Evolutionary conservation across 2,888 invertebrate species (phyloP).

Genomic region (Acronicta alni): DNA sequence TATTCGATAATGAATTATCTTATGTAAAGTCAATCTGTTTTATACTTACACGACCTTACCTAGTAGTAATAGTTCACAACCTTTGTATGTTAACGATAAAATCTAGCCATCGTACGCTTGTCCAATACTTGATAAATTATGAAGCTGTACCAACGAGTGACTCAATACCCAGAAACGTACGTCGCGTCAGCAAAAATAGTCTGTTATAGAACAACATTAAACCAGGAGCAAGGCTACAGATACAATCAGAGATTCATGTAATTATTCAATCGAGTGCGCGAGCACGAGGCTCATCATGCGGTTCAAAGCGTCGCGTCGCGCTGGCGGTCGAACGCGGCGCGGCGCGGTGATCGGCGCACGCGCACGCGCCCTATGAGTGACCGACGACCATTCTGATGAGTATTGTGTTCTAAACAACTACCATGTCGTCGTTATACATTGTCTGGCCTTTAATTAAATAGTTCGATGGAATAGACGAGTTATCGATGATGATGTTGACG

Average conservation of each 20-base stretch:
- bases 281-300: slow-evolving; percentile 66
- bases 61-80: slow-evolving; percentile 32
- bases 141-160: slow-evolving; percentile 14
- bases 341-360: slow-evolving; percentile 23
- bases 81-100: slow-evolving; percentile 28
- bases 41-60: slow-evolving; percentile 27
- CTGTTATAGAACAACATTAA: slow-evolving; percentile 49
- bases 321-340: slow-evolving; percentile 4
- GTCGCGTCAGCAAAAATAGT: slow-evolving; percentile 32
- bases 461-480: slow-evolving; percentile 7
- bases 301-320: slow-evolving; percentile 53
- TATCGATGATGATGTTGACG: neutral
- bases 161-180: slow-evolving; percentile 13
- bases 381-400: slow-evolving; percentile 52
- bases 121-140: slow-evolving; percentile 5
- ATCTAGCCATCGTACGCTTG: slow-evolving; percentile 11
- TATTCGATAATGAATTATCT: too few species aligned
- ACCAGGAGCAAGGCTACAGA: slow-evolving; percentile 75
- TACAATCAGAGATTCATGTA: slow-evolving; percentile 76
- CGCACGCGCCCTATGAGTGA: slow-evolving; percentile 76
- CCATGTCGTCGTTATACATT: slow-evolving; percentile 22
- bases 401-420: slow-evolving; percentile 42
- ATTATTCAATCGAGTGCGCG: slow-evolving; percentile 85
- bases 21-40: slow-evolving; percentile 13
- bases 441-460: slow-evolving; percentile 33